Base-by-base conservation (phyloP, 2,888 invertebrate genomes). In the Philaethria dido region DNA sequence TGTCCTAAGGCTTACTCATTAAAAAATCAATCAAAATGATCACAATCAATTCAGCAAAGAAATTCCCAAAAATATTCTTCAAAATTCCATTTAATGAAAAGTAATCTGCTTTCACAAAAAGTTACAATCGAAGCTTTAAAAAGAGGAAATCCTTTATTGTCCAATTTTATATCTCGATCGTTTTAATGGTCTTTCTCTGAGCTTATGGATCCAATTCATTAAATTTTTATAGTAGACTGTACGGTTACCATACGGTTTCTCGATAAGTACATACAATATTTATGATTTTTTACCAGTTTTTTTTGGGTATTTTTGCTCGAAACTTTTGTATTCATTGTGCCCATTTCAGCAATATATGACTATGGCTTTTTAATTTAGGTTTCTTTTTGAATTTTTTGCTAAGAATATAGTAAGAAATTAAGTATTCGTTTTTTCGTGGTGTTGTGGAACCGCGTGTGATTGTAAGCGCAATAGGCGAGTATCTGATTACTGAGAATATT, bases 21-120 rank as follows among this genome's bases (percentile, higher is more conserved):
- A 16, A n/a, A 47, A 60, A 14, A 16, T 59, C 42, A 44, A 59
- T 60, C 60, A 14, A 33, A 60, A 60, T 47, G 67, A 50, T 66
- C 60, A 14, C 18, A 50, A 5, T 57, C 39, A 57, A n/a, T 64
- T 62, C 59, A 3, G 59, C 29, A 55, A 65, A 63, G 60, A 47
- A 52, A 62, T 64, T 59, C 59, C 64, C 54, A 64, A 45, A 62
- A 66, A 44, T 48, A 62, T 64, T 69, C 42, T 50, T 16, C 29
- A 16, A 16, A 45, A 14, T 42, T 48, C 52, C 44, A 57, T 74
- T 74, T 77, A 75, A 78, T 78, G 77, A 78, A 78, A 79, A 77
- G 74, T 71, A 74, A 76, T 77, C 72, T 61, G 71, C 69, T 62
- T 66, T 67, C 66, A 64, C 64, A 70, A 72, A 75, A 72, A 69